Evolutionary conservation across 1,140 invertebrate species (phyloP), one percentile per base, ranked within the genome.

Genomic region (Brachionus asplanchnoidis): DNA sequence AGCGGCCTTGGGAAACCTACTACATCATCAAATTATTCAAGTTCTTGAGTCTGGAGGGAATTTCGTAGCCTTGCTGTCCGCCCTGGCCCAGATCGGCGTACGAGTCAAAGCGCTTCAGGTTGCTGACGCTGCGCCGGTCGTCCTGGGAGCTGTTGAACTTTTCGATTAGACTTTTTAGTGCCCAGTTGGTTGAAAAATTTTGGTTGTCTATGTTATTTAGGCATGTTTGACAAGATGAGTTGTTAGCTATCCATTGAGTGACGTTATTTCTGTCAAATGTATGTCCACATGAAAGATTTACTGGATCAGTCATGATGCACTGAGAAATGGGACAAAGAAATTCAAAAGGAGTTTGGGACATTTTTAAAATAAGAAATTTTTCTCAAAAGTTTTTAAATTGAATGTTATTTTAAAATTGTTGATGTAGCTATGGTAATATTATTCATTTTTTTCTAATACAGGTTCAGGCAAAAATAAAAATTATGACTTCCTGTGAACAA

Each of bases 11-110:
- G 11, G 53, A 86, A 23, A 66, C 85, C 40, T 86, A 86, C 78
- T 79, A 20, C 84, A 88, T 66, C 23, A 88, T 89, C 86, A 98
- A 91, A 90, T 98, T 98, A 90, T 98, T 96, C 44, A 98, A 91
- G 3, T 97, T 98, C 85, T 95, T 92, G 44, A 98, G 91, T 40
- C 97, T 93, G 3, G 96, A 95, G 73, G 97, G 97, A 88, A 98
- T 98, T 90, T 98, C 97, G 50, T 85, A 79, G 32, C 40, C 84
- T 36, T 40, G 32, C 26, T 56, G 20, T 1, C 60, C 60, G 6
- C 60, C 17, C 6, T 68, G 82, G 23, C 20, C 14, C 53, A 84
- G 28, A 23, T 84, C 82, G 11, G 60, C 82, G 36, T 84, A 84
- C 1, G 82, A 84, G 53, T 70, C 82, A 20, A 68, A 84, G 3